These are phyloP conservation scores for Dufourea novaeangliae DNA, from an alignment of 1,140 invertebrate genomes.

Conservation along the genomic window DNA sequence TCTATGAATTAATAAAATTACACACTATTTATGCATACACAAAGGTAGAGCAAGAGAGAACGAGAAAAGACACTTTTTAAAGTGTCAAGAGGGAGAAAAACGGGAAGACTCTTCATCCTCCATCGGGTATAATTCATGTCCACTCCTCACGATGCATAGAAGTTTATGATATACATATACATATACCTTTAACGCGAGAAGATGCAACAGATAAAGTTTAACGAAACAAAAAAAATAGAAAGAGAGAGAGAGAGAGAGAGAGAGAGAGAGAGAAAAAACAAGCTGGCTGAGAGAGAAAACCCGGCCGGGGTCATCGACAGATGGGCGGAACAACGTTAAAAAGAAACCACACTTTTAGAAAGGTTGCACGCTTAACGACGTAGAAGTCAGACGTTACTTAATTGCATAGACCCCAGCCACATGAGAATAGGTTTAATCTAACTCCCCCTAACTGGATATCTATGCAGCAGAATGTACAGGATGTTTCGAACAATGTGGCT, in stretches of 20 bases:
- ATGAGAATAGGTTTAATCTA: conserved; percentile 25
- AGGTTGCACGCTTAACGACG: conserved; percentile 41
- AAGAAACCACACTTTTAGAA: conserved; percentile 25
- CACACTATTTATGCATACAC: conserved; percentile 73
- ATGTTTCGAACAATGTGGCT: background rate
- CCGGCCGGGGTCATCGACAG: conserved; percentile 8
- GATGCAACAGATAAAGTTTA: conserved; percentile 5
- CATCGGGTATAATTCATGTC: conserved; percentile 58
- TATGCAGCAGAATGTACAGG: background rate
- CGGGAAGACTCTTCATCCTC: conserved; percentile 25
- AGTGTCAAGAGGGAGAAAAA: background rate
- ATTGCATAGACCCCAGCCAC: conserved; percentile 27
- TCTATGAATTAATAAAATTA: conserved; percentile 74
- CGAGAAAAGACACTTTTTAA: background rate
- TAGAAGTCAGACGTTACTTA: conserved; percentile 38
- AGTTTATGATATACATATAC: no score
- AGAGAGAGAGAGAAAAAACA: conserved; percentile 20
- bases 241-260: background rate
- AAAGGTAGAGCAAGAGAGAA: conserved; percentile 60
- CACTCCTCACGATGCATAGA: conserved; percentile 62
- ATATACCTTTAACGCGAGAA: conserved; percentile 43
- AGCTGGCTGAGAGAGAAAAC: conserved; percentile 62
- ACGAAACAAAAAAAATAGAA: background rate
- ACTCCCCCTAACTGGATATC: no score
- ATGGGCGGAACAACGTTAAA: conserved; percentile 1